Base-by-base conservation (phyloP, 2,888 invertebrate species). In the Anoncus sp. region DNA sequence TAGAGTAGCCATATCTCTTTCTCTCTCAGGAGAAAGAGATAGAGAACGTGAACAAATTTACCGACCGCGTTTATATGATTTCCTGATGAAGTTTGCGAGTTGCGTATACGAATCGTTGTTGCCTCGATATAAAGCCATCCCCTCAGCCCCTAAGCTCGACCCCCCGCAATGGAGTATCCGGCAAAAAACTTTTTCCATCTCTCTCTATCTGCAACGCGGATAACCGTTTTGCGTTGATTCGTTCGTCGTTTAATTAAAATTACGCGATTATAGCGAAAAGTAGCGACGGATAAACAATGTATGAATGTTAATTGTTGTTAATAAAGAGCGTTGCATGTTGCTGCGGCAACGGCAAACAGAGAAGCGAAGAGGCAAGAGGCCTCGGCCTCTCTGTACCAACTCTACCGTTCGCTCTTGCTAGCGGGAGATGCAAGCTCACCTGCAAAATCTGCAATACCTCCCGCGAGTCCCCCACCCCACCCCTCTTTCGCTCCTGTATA, bases 261-360 rank as follows among this genome's bases (percentile, higher is more conserved):
- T 75, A 82, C 76, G 71, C 72, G 77, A 82, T 80, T 82, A 78
- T 75, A 80, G 77, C 70, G 59, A 76, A 82, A 81, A 80, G 77
- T 82, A 83, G 79, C 82, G 71, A 77, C 74, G 82, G 80, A 83
- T 84, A 83, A 84, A 84, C 83, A 83, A 83, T 83, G 83, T 83
- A 83, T 84, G 87, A 90, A 90, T 90, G 90, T 91, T 91, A 90
- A 91, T 91, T 90, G 90, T 90, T 90, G 89, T 91, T 91, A 91
- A 90, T 91, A 91, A 90, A 91, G 90, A 89, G 89, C 86, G 85
- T 85, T 88, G 87, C 90, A 90, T 91, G 91, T 91, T 91, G 91
- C 88, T 91, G 89, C 84, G 88, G 89, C 88, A 87, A 87, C 90
- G 90, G 90, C 87, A 83, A 91, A 85, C 90, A 91, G 90, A 88